These are phyloP conservation scores for Prionace glauca DNA, from an alignment of 2,797 vertebrate genomes.

Conservation along the genomic window DNA sequence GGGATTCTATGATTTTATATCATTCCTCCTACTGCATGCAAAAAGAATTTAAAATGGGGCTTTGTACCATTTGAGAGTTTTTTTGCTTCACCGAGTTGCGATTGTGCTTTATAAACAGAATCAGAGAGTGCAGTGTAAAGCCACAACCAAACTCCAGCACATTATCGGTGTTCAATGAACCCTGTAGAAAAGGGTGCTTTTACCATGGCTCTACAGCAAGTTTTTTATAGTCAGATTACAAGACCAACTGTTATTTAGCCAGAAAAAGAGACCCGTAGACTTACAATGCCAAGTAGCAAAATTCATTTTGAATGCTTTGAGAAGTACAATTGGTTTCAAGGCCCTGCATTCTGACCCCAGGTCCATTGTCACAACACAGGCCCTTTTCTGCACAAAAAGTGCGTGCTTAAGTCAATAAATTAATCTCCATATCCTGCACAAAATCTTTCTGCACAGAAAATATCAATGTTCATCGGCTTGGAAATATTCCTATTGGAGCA, in stretches of 20 bases:
- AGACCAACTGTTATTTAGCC: neutral
- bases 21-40: neutral
- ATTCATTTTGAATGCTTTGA: constrained; percentile 10
- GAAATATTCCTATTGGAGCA: constrained; percentile 25
- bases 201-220: neutral
- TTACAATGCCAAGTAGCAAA: neutral
- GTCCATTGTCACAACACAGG: neutral
- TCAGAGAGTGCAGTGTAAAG: neutral
- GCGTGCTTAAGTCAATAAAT: constrained; percentile 7
- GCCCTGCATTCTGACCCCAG: neutral
- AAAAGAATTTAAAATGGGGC: neutral
- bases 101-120: neutral
- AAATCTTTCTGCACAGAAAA: neutral
- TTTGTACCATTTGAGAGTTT: neutral
- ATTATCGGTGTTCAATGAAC: neutral
- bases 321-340: constrained; percentile 31
- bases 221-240: neutral
- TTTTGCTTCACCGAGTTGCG: neutral
- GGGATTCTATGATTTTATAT: too few relatives aligned
- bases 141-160: neutral
- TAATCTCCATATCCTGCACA: neutral
- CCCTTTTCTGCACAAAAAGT: constrained; percentile 24
- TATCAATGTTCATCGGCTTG: constrained; percentile 21
- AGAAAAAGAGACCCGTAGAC: neutral
- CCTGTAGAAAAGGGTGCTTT: neutral